Percentiles rank a stretch among this genome's conserved stretches.
Conservation (phyloP, 2,888 invertebrate species). For the Nudaria mundana region DNA sequence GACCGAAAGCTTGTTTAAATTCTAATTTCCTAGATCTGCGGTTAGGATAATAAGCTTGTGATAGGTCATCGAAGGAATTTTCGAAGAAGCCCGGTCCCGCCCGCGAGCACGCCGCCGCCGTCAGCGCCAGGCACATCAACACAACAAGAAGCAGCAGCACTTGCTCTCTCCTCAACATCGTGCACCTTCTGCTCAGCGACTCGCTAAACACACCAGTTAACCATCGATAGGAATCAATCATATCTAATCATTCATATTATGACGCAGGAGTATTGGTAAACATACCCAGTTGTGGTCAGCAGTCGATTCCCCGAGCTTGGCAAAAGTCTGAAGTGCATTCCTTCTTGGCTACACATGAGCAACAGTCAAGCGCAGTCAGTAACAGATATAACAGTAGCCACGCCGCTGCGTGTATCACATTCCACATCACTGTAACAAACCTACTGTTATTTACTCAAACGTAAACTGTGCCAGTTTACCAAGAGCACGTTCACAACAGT, state of each 20-base stretch:
- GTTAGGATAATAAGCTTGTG: neutral
- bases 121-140: neutral
- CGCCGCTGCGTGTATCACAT: neutral
- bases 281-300: neutral
- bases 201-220: no score
- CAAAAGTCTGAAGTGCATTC: neutral
- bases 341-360: neutral
- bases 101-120: conserved; percentile 1
- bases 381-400: neutral
- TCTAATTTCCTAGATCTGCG: neutral
- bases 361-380: neutral
- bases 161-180: neutral
- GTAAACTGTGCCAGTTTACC: no score
- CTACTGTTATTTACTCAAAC: no score
- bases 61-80: neutral
- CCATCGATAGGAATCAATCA: no score
- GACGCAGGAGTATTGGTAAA: neutral
- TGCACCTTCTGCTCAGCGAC: neutral
- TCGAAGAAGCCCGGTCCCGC: neutral
- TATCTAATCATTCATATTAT: neutral
- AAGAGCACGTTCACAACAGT: neutral
- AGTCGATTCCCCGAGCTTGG: neutral
- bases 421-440: conserved; percentile 2
- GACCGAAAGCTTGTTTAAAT: neutral
- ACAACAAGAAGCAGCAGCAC: neutral